Evolutionary conservation across 2,113 vertebrate genomes (phyloP), one percentile per base, ranked within the genome.

Genomic region (Rallus limicola): DNA sequence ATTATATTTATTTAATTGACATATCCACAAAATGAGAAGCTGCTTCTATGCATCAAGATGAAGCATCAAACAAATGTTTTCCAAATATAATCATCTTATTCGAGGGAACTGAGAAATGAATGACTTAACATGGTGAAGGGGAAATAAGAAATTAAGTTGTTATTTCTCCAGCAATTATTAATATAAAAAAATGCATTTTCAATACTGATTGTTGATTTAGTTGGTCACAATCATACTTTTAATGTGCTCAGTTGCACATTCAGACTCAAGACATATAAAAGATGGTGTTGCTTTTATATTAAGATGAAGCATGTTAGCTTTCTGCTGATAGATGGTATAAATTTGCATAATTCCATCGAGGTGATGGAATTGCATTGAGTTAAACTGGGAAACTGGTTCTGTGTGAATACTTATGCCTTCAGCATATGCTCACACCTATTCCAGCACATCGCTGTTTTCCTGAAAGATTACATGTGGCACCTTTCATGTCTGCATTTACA

Each of bases 11-110:
- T 81, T 88, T 94, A 86, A 83, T 55, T 86, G 28, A 55, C 46
- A 81, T 40, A 88, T 78, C n/a, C 31, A 74, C 7, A 5, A 92
- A 92, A 78, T 56, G 7, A 77, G 50, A 92, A 88, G 20, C 10
- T 94, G 36, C 20, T 92, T 70, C 63, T 70, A 6, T 78, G 46
- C 76, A 92, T 90, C 86, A 88, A 70, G 68, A 90, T 88, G 76
- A 90, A 92, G 64, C 64, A 81, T 70, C 64, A 88, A 92, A 70
- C 28, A 67, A 33, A 2, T 0, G 42, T 83, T 88, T 94, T 86
- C 53, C 40, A 86, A 50, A 86, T 78, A 31, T 20, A 62, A 86
- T 88, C 72, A 80, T 83, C 38, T 75, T 83, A 55, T 88, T 81
- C 46, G 75, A 67, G 36, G 52, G 24, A 93, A 77, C 19, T 59